These are phyloP conservation scores for Melanotaenia parkinsoni DNA, from an alignment of 2,797 vertebrate genomes.

Conservation along the genomic window DNA sequence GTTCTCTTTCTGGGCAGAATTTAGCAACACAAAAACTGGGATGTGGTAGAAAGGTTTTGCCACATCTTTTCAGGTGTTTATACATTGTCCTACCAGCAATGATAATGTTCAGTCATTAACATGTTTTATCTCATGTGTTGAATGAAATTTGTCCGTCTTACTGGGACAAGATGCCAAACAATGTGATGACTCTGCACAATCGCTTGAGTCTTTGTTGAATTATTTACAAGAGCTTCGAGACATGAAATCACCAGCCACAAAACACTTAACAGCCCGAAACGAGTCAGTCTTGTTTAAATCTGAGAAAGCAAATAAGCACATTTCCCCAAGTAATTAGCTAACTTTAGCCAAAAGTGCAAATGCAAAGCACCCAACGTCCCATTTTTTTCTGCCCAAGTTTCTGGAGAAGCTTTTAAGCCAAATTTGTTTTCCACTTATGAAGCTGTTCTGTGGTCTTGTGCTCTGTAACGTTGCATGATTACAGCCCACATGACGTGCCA, in stretches of 20 bases:
- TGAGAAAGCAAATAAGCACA: not conserved
- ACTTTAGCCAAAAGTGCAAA: conserved; percentile 11
- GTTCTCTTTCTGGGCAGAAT: not conserved
- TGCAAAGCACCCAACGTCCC: not conserved
- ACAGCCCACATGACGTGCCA: conserved; percentile 11
- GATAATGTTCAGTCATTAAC: accelerated
- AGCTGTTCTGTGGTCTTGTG: conserved; percentile 22
- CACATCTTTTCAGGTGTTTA: not conserved
- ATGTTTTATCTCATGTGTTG: not conserved
- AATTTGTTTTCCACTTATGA: conserved; percentile 11
- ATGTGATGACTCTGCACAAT: not conserved
- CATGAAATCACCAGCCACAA: not conserved
- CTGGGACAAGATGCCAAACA: not conserved
- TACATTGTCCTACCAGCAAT: not conserved
- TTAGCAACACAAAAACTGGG: not conserved
- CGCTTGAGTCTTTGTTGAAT: not conserved
- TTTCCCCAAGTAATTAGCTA: not conserved
- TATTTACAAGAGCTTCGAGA: not conserved
- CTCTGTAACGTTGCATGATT: conserved; percentile 44
- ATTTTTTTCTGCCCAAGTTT: not conserved
- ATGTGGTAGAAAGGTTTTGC: not conserved
- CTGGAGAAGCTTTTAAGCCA: conserved; percentile 9
- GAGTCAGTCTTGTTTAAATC: not conserved
- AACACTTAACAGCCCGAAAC: too few relatives aligned
- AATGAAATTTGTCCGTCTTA: not conserved